Conservation (phyloP, 2,888 invertebrate species). For the Drosophila mayaguana region DNA sequence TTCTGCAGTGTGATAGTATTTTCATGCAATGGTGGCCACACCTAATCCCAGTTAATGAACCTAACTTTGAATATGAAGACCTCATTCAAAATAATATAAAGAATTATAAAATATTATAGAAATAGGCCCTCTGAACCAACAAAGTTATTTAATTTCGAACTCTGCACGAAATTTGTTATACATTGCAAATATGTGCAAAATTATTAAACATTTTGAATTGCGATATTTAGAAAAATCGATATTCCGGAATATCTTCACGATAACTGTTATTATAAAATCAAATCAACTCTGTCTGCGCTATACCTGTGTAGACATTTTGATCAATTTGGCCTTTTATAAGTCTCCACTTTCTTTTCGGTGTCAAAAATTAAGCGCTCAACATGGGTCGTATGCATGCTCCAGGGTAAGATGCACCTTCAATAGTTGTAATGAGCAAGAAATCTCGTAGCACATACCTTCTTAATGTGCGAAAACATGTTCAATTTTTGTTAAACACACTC, state of each 20-base stretch:
- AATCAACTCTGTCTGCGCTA: slow-evolving; percentile 19
- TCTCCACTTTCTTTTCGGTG: slow-evolving; percentile 84
- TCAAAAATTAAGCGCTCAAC: slow-evolving; percentile 87
- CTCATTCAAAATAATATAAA: neutral
- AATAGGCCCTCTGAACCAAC: neutral
- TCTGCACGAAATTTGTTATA: neutral
- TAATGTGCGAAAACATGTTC: neutral
- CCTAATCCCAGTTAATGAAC: neutral
- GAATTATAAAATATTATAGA: neutral
- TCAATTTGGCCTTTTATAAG: slow-evolving; percentile 34
- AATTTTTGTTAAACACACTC: neutral
- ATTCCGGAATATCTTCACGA: neutral
- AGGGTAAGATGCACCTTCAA: slow-evolving; percentile 88
- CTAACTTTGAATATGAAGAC: no score
- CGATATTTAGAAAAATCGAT: slow-evolving; percentile 4
- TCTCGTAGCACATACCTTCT: slow-evolving; percentile 42
- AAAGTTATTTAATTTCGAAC: neutral
- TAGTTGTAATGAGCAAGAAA: slow-evolving; percentile 17
- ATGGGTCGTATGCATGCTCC: slow-evolving; percentile 99
- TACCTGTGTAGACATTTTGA: slow-evolving; percentile 32
- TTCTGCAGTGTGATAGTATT: slow-evolving; percentile 1
- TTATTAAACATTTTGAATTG: neutral
- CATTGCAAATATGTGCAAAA: no score
- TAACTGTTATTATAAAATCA: neutral
- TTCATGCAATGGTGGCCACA: slow-evolving; percentile 15